These are phyloP conservation scores for Drosophila limbata DNA, from an alignment of 2,888 invertebrate species.

Conservation along the genomic window DNA sequence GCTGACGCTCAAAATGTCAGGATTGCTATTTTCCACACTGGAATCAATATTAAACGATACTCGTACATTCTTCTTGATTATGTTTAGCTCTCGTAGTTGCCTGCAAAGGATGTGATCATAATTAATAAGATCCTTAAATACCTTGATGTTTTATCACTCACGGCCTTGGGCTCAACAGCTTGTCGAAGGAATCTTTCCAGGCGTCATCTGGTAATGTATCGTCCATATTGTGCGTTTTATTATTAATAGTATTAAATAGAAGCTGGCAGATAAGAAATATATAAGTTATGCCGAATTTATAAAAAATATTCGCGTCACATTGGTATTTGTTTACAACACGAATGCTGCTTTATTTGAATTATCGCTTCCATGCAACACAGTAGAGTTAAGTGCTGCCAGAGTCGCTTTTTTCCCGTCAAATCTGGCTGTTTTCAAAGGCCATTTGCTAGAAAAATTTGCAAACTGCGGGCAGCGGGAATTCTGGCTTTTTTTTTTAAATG, in stretches of 20 bases:
- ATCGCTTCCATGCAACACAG: neutral
- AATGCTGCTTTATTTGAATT: constrained; percentile 25
- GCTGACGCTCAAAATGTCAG: constrained; percentile 18
- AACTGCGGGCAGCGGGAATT: no score
- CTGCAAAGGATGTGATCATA: constrained; percentile 43
- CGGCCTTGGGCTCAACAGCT: constrained; percentile 74
- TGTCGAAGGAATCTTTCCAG: constrained; percentile 84
- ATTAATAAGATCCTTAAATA: neutral
- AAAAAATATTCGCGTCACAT: constrained; percentile 4
- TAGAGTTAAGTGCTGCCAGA: no score
- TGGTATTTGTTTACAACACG: neutral
- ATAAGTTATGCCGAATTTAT: neutral
- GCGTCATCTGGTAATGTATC: constrained; percentile 74
- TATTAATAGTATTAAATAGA: neutral
- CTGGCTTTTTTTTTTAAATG: no score
- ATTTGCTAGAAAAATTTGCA: no score
- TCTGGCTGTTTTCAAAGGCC: no score
- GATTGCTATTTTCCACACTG: constrained; percentile 78
- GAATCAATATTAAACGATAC: constrained; percentile 82
- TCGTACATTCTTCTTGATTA: constrained; percentile 73
- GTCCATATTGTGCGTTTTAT: constrained; percentile 42
- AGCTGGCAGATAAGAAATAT: constrained; percentile 10
- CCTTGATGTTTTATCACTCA: constrained; percentile 44
- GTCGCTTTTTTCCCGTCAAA: no score
- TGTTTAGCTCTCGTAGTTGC: constrained; percentile 69